Evolutionary conservation across 2,113 vertebrate genomes (phyloP).

Genomic region (Dromaius novaehollandiae): DNA sequence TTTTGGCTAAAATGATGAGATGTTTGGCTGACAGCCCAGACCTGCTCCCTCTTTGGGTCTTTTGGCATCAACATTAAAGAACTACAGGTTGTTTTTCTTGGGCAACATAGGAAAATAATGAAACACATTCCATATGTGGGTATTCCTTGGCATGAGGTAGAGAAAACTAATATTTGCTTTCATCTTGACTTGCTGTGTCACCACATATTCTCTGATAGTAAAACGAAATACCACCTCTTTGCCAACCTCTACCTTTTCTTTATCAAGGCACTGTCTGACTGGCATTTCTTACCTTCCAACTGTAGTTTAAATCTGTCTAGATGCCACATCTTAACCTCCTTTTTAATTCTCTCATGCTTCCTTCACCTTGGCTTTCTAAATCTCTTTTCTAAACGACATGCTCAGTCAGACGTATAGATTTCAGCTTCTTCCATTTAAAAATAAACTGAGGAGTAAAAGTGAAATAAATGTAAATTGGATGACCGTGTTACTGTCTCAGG

Average conservation of each 20-base stretch:
- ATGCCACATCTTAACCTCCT: background rate
- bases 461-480: background rate
- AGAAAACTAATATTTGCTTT: background rate
- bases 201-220: background rate
- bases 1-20: background rate
- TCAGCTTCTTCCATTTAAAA: background rate
- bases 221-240: background rate
- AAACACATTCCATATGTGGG: background rate
- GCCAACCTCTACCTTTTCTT: background rate
- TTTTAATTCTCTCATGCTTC: background rate
- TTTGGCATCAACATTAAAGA: background rate
- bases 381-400: background rate
- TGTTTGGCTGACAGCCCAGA: background rate
- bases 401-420: background rate
- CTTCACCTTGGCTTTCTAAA: background rate
- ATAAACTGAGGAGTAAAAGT: background rate
- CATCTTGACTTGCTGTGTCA: background rate
- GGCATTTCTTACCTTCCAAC: background rate
- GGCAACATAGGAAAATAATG: constrained; percentile 17
- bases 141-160: background rate
- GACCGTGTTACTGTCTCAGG: background rate
- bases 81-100: background rate
- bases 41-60: background rate
- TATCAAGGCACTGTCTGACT: background rate
- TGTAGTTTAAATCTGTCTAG: background rate